phyloP scores from a whole-genome alignment of 2,113 vertebrate genomes.

The Heterocephalus glaber region DNA sequence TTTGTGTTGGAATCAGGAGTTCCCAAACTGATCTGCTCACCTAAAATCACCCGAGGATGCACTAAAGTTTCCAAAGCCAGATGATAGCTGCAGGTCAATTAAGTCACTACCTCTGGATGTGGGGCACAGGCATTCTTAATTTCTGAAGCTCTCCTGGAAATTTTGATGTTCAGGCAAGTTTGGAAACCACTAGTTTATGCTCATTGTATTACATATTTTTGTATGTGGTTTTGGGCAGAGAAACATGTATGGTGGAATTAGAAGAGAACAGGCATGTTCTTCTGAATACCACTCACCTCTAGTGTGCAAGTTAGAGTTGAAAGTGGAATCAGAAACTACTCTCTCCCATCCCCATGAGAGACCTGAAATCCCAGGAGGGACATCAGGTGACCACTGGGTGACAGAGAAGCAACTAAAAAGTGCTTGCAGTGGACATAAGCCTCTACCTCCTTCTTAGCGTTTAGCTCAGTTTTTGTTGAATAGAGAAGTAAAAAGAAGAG shows the following conservation, averaged over 20 bases:
- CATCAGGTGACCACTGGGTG: no score
- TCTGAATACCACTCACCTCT: background rate
- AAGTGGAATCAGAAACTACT: background rate
- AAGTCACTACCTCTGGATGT: background rate
- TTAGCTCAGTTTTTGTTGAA: background rate
- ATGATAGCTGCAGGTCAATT: background rate
- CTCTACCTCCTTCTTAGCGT: background rate
- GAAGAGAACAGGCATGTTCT: background rate
- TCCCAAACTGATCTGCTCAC: background rate
- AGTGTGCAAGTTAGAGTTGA: background rate
- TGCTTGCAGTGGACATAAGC: no score
- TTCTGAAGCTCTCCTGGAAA: background rate
- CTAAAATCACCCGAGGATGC: background rate
- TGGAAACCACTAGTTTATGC: background rate
- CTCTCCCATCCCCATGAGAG: background rate
- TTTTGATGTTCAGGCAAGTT: background rate
- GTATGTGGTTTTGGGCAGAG: background rate
- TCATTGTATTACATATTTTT: background rate
- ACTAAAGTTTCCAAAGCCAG: background rate
- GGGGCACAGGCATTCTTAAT: background rate
- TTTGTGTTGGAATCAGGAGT: conserved; percentile 58
- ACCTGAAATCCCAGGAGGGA: background rate
- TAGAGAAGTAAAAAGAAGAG: background rate
- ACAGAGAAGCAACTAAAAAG: background rate
- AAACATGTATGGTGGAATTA: fast-evolving